Evolutionary conservation across 1,140 invertebrate genomes (phyloP).

Genomic region (Diploscapter pachys): DNA sequence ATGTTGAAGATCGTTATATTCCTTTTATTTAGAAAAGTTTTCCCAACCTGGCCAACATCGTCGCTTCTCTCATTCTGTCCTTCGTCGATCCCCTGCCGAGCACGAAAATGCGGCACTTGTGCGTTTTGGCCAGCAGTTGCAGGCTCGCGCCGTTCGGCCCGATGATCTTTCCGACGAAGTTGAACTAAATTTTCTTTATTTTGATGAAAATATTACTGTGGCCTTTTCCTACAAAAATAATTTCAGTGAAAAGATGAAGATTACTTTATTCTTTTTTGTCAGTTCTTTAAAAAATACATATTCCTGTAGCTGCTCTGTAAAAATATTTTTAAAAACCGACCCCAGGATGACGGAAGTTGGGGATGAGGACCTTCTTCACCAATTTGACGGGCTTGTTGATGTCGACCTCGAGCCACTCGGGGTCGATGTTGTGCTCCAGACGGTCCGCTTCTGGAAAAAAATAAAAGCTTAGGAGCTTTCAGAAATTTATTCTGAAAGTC

Average conservation of each 20-base stretch:
- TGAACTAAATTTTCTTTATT: slow-evolving; percentile 68
- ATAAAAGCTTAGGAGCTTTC: background rate
- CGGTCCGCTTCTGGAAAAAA: slow-evolving; percentile 35
- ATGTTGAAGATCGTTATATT: slow-evolving; percentile 70
- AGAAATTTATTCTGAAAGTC: background rate
- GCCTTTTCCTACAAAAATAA: too few relatives aligned
- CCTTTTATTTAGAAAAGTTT: too few relatives aligned
- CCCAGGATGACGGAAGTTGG: slow-evolving; percentile 38
- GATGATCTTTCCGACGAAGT: slow-evolving; percentile 87
- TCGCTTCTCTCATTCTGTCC: slow-evolving; percentile 79
- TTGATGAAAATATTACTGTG: too few relatives aligned
- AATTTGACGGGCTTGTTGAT: slow-evolving; percentile 40
- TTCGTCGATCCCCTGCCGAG: slow-evolving; percentile 89
- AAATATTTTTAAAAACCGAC: slow-evolving; percentile 20
- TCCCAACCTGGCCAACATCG: slow-evolving; percentile 69
- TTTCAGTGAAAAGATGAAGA: too few relatives aligned
- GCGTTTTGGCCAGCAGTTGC: slow-evolving; percentile 85
- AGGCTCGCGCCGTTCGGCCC: slow-evolving; percentile 88
- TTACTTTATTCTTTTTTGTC: too few relatives aligned
- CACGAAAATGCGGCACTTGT: slow-evolving; percentile 89
- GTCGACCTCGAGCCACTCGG: slow-evolving; percentile 43
- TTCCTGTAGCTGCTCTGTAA: background rate
- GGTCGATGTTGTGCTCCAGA: slow-evolving; percentile 41
- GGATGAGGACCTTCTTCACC: slow-evolving; percentile 41
- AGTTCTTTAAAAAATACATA: too few relatives aligned